Conservation (phyloP, 2,113 vertebrate species). For the Aspiorhynchus laticeps region DNA sequence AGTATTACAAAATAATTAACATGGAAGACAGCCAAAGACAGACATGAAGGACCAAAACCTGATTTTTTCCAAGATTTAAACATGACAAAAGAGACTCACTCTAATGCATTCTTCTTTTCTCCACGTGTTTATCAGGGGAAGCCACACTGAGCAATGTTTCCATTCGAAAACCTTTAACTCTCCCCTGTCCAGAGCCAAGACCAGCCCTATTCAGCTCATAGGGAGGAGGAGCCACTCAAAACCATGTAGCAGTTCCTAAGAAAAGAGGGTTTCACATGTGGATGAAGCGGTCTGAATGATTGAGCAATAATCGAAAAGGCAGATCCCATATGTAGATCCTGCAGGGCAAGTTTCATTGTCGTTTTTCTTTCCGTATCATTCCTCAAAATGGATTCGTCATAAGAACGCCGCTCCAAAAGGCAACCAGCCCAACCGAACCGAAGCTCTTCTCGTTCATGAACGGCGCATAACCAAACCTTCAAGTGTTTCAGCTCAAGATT, state of each 20-base stretch:
- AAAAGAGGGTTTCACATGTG: neutral
- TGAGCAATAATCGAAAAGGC: constrained; percentile 48
- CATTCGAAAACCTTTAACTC: constrained; percentile 71
- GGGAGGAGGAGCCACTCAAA: constrained; percentile 31
- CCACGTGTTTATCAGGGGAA: constrained; percentile 83
- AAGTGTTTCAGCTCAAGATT: constrained; percentile 45
- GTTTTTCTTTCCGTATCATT: constrained; percentile 12
- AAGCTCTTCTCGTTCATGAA: constrained; percentile 56
- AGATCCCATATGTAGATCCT: constrained; percentile 12
- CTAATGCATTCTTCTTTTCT: constrained; percentile 71
- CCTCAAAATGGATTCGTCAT: neutral
- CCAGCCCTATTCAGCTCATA: constrained; percentile 78
- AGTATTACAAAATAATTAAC: constrained; percentile 91
- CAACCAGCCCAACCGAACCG: constrained; percentile 44
- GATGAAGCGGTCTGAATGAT: constrained; percentile 12
- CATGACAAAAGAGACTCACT: constrained; percentile 64
- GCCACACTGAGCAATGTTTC: constrained; percentile 76
- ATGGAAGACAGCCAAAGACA: constrained; percentile 99
- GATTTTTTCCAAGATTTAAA: constrained; percentile 68
- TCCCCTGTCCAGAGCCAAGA: constrained; percentile 84
- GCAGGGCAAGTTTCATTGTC: neutral
- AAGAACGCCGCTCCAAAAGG: constrained; percentile 19
- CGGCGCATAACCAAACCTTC: constrained; percentile 39
- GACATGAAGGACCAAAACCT: constrained; percentile 90
- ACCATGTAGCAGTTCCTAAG: constrained; percentile 16